Evolutionary conservation across 92 coral and sea anemone genomes (phyloP).

Genomic region (Umimayanthus kanabou): DNA sequence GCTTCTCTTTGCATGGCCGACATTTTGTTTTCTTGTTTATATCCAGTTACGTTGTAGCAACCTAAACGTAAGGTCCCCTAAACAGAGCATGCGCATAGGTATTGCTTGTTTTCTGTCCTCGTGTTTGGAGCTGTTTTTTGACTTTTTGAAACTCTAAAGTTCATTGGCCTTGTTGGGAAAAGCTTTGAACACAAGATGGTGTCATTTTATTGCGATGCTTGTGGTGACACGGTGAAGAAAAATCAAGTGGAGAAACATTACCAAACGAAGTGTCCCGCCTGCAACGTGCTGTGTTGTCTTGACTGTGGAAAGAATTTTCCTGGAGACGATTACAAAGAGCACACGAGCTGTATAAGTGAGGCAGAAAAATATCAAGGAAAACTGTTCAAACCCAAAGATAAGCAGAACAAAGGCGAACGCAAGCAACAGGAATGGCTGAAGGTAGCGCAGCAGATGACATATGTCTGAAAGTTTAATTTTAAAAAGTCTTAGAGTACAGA

Average conservation of each 20-base stretch:
- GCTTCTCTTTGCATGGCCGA: slow-evolving; percentile 80
- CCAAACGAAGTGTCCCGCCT: slow-evolving; percentile 78
- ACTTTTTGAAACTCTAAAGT: neutral
- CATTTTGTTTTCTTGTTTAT: slow-evolving; percentile 64
- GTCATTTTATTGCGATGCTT: slow-evolving; percentile 88
- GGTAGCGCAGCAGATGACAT: slow-evolving; percentile 38
- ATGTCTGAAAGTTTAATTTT: too few species aligned
- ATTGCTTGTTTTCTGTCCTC: neutral
- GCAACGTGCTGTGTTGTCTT: slow-evolving; percentile 88
- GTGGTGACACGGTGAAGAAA: slow-evolving; percentile 94
- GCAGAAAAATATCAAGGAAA: slow-evolving; percentile 99
- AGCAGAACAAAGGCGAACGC: slow-evolving; percentile 88
- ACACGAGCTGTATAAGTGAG: slow-evolving; percentile 91
- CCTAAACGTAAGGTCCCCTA: slow-evolving; percentile 13
- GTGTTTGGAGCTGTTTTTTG: neutral
- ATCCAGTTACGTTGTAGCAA: neutral
- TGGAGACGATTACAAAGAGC: slow-evolving; percentile 85
- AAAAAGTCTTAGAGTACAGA: too few species aligned
- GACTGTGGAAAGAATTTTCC: slow-evolving; percentile 96
- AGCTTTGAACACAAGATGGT: slow-evolving; percentile 64
- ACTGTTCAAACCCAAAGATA: slow-evolving; percentile 89
- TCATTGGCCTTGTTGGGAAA: neutral
- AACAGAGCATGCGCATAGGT: slow-evolving; percentile 21
- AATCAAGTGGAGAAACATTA: slow-evolving; percentile 96
- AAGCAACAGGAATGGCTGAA: slow-evolving; percentile 98